These are phyloP conservation scores for Drosophila meridionalis DNA, from an alignment of 2,888 invertebrate species.

Conservation along the genomic window DNA sequence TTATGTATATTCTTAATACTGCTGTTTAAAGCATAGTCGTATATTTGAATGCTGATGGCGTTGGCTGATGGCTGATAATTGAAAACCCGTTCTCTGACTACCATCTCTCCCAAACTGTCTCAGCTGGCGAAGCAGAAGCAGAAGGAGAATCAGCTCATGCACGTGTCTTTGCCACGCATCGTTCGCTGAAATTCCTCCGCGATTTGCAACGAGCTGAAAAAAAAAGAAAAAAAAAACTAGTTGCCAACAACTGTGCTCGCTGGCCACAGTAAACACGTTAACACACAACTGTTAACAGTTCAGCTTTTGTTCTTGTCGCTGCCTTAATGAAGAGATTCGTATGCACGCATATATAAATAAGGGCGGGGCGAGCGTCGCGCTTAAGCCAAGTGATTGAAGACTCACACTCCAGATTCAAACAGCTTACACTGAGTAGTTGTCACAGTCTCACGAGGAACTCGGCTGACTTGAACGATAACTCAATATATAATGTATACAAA, in stretches of 20 bases:
- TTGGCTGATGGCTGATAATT: constrained; percentile 23
- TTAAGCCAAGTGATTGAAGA: constrained; percentile 4
- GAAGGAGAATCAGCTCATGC: constrained; percentile 6
- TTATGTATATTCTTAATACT: constrained; percentile 7
- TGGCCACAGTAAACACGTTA: constrained; percentile 9
- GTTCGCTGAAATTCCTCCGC: constrained; percentile 5
- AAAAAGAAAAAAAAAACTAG: constrained; percentile 3
- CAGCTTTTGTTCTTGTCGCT: constrained; percentile 11
- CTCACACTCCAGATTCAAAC: constrained; percentile 2
- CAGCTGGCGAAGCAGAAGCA: not conserved
- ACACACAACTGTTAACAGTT: not conserved
- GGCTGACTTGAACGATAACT: constrained; percentile 26
- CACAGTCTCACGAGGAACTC: constrained; percentile 37
- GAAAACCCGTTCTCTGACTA: constrained; percentile 43
- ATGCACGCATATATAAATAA: constrained; percentile 46
- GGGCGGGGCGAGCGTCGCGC: constrained; percentile 1
- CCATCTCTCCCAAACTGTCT: constrained; percentile 11
- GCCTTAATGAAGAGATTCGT: constrained; percentile 53
- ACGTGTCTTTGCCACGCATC: constrained; percentile 56
- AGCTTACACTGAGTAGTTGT: not conserved
- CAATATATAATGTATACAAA: not conserved
- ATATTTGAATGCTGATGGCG: constrained; percentile 32
- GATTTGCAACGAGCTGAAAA: constrained; percentile 9
- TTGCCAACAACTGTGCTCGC: constrained; percentile 8
- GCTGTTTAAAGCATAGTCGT: constrained; percentile 17